These are phyloP conservation scores for Euplexia lucipara DNA, from an alignment of 2,888 invertebrate genomes.

Conservation along the genomic window DNA sequence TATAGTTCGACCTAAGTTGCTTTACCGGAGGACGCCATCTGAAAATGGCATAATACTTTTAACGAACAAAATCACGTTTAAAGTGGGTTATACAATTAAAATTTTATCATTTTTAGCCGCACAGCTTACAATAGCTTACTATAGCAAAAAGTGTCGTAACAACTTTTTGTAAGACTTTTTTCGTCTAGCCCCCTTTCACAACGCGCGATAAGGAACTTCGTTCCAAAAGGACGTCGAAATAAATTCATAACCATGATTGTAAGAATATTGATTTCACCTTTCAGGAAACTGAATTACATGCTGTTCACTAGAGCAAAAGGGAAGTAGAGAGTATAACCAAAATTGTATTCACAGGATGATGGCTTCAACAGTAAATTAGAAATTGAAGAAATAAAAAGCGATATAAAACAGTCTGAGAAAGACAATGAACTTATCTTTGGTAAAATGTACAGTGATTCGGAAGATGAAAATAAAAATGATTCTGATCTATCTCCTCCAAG, in stretches of 20 bases:
- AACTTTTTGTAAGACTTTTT: no score
- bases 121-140: no score
- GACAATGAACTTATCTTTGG: constrained; percentile 87
- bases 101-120: no score
- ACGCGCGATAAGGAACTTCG: no score
- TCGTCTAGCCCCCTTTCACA: no score
- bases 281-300: constrained; percentile 28
- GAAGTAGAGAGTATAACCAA: constrained; percentile 37
- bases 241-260: neutral
- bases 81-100: no score
- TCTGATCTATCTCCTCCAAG: constrained; percentile 69
- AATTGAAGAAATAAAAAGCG: constrained; percentile 85
- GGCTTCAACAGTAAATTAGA: constrained; percentile 87
- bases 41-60: no score
- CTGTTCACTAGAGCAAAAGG: constrained; percentile 27
- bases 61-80: no score
- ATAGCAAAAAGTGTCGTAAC: no score
- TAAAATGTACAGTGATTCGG: constrained; percentile 89
- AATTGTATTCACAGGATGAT: constrained; percentile 81
- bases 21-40: no score
- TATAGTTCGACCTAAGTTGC: no score
- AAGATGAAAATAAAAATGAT: constrained; percentile 82
- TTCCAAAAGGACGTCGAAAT: no score
- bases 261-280: constrained; percentile 33
- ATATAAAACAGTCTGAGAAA: constrained; percentile 81